Base-by-base conservation (phyloP, 2,888 invertebrate genomes). In the Tetrapedia diversipes region DNA sequence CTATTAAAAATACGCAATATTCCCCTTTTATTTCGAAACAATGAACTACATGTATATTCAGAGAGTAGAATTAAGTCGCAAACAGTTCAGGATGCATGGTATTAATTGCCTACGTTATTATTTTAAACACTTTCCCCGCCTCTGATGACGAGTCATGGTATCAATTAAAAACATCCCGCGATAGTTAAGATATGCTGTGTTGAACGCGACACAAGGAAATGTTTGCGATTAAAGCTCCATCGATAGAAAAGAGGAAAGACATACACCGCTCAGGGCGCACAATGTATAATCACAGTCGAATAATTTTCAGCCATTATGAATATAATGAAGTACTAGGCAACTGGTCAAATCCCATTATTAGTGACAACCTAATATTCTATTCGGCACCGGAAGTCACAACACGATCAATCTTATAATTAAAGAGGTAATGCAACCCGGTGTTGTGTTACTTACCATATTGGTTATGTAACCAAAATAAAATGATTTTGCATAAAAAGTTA, bases 401-500 rank as follows among this genome's bases (percentile, higher is more conserved):
- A 67, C 39, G 54, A 61, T 70, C 37, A 51, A 65, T 60, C 59
- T 59, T 37, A 59, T 70, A 77, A 83, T 83, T 84, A 79, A 68
- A 81, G 81, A 79, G 79, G 71, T 72, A 82, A 76, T 65, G 45
- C 41, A 45, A 60, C 19, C 65, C 45, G 76, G 82, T 83, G 73
- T 86, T 83, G 45, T 69, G 68, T 86, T 87, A 84, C 86, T 19
- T 27, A 51, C 72, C 85, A 85, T 86, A 80, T 81, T 82, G 85
- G 32, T 59, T 32, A n/a, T n/a, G n/a, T n/a, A n/a, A n/a, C n/a
- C n/a, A n/a, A 27, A 29, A 68, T 63, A 49, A 65, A 60, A 22
- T 37, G 19, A 47, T 10, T 56, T 78, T 68, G 51, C 51, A 37
- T 27, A 2, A 24, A 51, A 69, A 66, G 54, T 72, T 77, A 77